Percentiles rank a stretch among this genome's conserved stretches.
These are phyloP conservation scores for Nothocercus julius DNA, from an alignment of 2,113 vertebrate species.

Conservation along the genomic window DNA sequence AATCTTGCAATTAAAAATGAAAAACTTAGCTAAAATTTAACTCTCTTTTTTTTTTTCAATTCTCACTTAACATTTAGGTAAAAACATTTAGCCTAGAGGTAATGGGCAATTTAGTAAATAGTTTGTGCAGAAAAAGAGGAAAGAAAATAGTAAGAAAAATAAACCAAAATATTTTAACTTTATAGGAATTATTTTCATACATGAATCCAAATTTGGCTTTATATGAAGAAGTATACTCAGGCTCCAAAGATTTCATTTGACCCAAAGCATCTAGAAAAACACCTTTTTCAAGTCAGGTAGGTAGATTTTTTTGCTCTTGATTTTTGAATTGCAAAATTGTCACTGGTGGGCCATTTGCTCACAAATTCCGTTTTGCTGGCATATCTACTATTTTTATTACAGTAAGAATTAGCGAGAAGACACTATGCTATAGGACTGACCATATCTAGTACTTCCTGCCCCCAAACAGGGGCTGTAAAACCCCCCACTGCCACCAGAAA, in stretches of 20 bases:
- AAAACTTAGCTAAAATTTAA: background rate
- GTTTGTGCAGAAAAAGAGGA: rapidly evolving
- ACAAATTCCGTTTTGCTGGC: background rate
- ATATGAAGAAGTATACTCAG: background rate
- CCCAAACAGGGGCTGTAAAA: background rate
- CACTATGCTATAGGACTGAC: background rate
- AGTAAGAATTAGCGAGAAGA: background rate
- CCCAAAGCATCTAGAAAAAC: background rate
- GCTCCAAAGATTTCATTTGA: background rate
- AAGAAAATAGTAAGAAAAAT: background rate
- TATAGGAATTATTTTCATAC: background rate
- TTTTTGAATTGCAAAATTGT: background rate
- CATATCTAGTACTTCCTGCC: background rate
- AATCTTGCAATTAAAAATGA: background rate
- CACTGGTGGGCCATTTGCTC: background rate
- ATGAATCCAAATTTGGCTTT: background rate
- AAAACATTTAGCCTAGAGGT: background rate
- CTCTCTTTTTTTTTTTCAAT: background rate
- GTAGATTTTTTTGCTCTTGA: background rate
- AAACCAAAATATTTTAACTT: background rate
- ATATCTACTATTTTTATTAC: background rate
- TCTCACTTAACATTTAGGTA: background rate
- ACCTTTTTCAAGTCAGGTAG: background rate
- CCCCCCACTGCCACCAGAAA: rapidly evolving
- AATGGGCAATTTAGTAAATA: background rate